Evolutionary conservation across 2,888 invertebrate species (phyloP).

Genomic region (Plebejus anna): DNA sequence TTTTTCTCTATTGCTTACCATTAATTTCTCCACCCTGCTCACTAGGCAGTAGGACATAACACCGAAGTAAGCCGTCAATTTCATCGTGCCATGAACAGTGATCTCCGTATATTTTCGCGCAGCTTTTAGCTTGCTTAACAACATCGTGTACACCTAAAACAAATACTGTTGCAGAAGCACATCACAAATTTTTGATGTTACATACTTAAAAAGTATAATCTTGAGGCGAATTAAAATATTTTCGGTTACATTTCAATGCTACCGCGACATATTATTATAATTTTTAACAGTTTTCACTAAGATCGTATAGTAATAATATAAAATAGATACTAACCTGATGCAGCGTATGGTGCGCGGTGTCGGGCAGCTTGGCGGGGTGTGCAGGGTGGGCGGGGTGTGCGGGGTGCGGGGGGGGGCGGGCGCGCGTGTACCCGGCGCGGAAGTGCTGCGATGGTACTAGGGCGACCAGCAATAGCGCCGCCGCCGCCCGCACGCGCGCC

Average conservation of each 20-base stretch:
- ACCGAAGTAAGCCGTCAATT: conserved; percentile 95
- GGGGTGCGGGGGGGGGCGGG: conserved; percentile 73
- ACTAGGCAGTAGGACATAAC: conserved; percentile 95
- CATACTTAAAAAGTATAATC: too few species aligned
- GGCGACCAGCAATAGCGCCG: conserved; percentile 92
- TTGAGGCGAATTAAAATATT: too few species aligned
- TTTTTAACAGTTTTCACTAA: background rate
- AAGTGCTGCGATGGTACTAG: conserved; percentile 95
- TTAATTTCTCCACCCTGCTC: conserved; percentile 93
- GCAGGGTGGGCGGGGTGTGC: conserved; percentile 57
- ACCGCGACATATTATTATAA: too few species aligned
- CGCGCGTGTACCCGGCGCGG: conserved; percentile 89
- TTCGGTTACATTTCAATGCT: too few species aligned
- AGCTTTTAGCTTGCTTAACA: conserved; percentile 87
- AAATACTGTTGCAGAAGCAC: conserved; percentile 46
- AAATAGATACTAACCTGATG: conserved; percentile 62
- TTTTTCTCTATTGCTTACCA: conserved; percentile 82
- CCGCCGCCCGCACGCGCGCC: conserved; percentile 91
- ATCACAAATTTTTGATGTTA: background rate
- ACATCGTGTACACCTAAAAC: conserved; percentile 85
- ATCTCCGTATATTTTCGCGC: conserved; percentile 93
- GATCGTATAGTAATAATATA: too few species aligned
- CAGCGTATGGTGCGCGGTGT: conserved; percentile 76
- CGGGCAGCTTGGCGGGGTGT: conserved; percentile 61
- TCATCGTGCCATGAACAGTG: conserved; percentile 92